phyloP scores from a whole-genome alignment of 2,888 invertebrate species.

The Amiota communis region DNA sequence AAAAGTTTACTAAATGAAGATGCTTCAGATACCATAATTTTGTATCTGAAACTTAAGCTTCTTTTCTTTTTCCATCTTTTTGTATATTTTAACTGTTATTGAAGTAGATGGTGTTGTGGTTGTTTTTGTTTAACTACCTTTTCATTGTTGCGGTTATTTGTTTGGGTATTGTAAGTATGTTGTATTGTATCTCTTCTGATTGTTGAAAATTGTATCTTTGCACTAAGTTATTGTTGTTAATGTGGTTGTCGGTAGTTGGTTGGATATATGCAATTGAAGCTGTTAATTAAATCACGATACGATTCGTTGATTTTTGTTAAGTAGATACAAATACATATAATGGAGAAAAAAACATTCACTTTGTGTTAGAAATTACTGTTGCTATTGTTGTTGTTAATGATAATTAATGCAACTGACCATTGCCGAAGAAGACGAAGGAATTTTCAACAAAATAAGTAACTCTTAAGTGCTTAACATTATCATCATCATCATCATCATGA shows the following conservation, averaged over 20 bases:
- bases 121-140: constrained; percentile 55
- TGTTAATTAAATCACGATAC: constrained; percentile 67
- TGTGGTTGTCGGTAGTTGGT: constrained; percentile 32
- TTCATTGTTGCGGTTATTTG: constrained; percentile 63
- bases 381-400: not conserved
- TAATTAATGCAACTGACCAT: constrained; percentile 37
- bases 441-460: too few species aligned
- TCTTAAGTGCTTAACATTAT: too few species aligned
- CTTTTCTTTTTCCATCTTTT: too few species aligned
- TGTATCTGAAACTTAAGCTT: too few species aligned
- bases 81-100: too few species aligned
- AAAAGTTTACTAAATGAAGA: too few species aligned
- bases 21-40: too few species aligned
- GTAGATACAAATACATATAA: constrained; percentile 8
- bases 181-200: not conserved
- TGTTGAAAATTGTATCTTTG: constrained; percentile 20
- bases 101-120: too few species aligned
- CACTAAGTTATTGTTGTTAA: constrained; percentile 29
- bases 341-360: constrained; percentile 7
- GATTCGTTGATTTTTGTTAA: constrained; percentile 62
- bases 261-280: constrained; percentile 49
- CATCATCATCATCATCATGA: too few species aligned
- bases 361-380: not conserved
- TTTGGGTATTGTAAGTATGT: constrained; percentile 12
- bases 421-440: too few species aligned